Evolutionary conservation across 2,113 vertebrate species (phyloP), one percentile per base, ranked within the genome.

Genomic region (Phylloscopus whistleri): DNA sequence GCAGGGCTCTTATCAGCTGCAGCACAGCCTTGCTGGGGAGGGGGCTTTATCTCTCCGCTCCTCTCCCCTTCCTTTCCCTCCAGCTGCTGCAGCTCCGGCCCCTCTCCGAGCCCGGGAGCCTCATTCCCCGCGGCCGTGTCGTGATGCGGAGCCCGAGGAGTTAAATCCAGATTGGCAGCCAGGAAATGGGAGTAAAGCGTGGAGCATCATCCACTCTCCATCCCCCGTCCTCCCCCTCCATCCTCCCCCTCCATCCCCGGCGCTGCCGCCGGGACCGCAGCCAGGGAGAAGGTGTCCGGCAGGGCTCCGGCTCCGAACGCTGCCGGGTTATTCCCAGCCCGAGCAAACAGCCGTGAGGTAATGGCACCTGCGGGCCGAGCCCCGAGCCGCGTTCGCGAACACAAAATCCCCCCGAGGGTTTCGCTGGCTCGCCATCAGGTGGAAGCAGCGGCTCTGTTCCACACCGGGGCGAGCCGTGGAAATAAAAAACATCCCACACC

Each of bases 1-100:
- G 51, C 80, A 96, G 96, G 95, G 83, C 94, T 94, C 96, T 98
- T 98, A 98, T 98, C 98, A 98, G 76, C 95, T 86, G 75, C 94
- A n/a, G 94, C 80, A 9, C 97, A 97, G 96, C 86, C 93, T 80
- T 63, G 59, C 37, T 56, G 86, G 55, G 89, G 68, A 74, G 66
- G 81, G 84, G 84, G 92, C 39, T 59, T 92, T 82, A 90, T 90
- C 90, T 90, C 83, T 66, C n/a, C 7, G 10, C 18, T 88, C 84
- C 88, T 87, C 84, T 69, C 56, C 81, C 48, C 78, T 93, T 87
- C 80, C 62, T 90, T 48, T n/a, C 44, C 44, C 75, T 90, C 53
- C 85, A 95, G 90, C 87, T 82, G 94, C 87, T 46, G 31, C 63
- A 35, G 75, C 89, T n/a, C 82, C 48, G 5, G 66, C 49, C 35